Base-by-base conservation (phyloP, 2,888 invertebrate genomes). In the Drosophila robusta region DNA sequence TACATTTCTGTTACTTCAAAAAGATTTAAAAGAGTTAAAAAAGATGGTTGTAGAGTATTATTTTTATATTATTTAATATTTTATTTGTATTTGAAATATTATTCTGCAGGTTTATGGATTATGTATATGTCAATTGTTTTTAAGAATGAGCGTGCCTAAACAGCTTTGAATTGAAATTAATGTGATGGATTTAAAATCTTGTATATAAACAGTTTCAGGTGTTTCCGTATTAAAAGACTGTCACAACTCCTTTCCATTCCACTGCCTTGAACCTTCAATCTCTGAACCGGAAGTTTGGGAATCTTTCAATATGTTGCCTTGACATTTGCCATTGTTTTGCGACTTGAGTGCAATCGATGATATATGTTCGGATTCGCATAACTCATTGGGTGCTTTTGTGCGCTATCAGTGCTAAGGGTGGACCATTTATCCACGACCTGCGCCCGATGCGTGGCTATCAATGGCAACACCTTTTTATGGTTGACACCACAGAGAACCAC, bases 401-500 rank as follows among this genome's bases (percentile, higher is more conserved):
- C 34, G 46, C 42, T 74, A 74, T 74, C 74, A 54, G 42, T 41
- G 61, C 55, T 16, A 60, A 78, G 52, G 78, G 67, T 66, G 34
- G 34, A 36, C 42, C 61, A 68, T 63, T 73, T 75, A 54, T 32
- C 32, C 54, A n/a, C 38, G 38, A 44, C 55, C 49, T 22, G 29
- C 11, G 3, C 29, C 29, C 29, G 29, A 29, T 9, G 8, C 32
- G 12, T 12, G 36, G 62, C 47, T 87, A 85, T 85, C 79, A 75
- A 56, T 63, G 49, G 69, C 61, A 83, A 87, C 81, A 82, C 89
- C 87, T 89, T 75, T 85, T 55, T 52, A 45, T 39, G 72, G 44
- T 55, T 61, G 60, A 66, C 55, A 32, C 56, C 51, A 44, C 49
- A 12, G 4, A 18, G n/a, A 9, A 29, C 2, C 11, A 39, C 45